These are phyloP conservation scores for Cataglyphis altisquamis DNA, from an alignment of 2,888 invertebrate genomes.

Conservation along the genomic window DNA sequence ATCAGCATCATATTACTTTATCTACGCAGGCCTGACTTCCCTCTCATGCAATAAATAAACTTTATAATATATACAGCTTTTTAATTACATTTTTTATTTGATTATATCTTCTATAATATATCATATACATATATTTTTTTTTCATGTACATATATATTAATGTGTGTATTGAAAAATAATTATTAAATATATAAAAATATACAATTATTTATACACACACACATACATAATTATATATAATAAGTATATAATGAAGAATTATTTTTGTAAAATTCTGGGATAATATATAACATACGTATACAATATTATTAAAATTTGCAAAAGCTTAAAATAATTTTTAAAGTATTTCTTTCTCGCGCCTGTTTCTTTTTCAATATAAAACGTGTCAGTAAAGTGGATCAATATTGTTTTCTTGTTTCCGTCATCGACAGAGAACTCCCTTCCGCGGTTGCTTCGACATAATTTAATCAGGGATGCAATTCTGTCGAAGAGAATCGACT, in stretches of 20 bases:
- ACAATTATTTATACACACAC: no score
- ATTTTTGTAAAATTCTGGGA: not conserved
- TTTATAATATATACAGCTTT: not conserved
- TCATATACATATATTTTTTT: not conserved
- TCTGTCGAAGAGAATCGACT: slow-evolving; percentile 44
- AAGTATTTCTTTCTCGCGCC: not conserved
- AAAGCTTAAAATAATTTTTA: not conserved
- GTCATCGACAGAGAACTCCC: slow-evolving; percentile 25
- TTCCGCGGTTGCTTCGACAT: slow-evolving; percentile 42
- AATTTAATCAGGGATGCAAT: slow-evolving; percentile 54
- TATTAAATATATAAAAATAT: not conserved
- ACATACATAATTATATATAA: not conserved
- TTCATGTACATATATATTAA: not conserved
- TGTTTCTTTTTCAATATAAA: slow-evolving; percentile 30
- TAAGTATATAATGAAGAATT: not conserved
- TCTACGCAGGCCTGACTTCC: not conserved
- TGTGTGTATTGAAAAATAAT: not conserved
- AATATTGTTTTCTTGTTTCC: slow-evolving; percentile 54
- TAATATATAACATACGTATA: not conserved
- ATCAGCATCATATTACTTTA: slow-evolving; percentile 24
- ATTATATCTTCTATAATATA: not conserved
- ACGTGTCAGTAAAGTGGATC: slow-evolving; percentile 39
- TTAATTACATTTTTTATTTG: not conserved
- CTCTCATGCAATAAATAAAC: not conserved
- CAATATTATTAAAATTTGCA: not conserved